Percentiles rank a stretch among this genome's conserved stretches.
Evolutionary conservation across 2,888 invertebrate genomes (phyloP).

Genomic region (Rugalucina vietnamica): DNA sequence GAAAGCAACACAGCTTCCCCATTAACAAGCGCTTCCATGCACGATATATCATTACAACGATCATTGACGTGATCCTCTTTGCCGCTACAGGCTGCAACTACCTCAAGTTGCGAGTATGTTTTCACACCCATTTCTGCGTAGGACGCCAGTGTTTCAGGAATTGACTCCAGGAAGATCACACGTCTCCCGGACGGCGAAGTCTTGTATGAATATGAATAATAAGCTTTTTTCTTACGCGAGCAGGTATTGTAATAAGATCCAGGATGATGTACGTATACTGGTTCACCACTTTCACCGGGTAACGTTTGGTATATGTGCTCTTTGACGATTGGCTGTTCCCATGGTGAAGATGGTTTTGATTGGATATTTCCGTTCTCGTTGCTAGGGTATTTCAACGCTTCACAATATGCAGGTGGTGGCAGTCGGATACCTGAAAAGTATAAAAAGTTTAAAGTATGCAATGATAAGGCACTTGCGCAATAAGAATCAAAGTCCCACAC

Average conservation of each 20-base stretch:
- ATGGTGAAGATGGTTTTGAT: neutral
- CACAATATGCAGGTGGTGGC: constrained; percentile 53
- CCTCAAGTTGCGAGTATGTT: constrained; percentile 62
- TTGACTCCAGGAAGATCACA: constrained; percentile 53
- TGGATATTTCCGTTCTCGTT: neutral
- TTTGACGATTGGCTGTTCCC: neutral
- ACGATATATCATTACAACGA: neutral
- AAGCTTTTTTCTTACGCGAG: constrained; percentile 13
- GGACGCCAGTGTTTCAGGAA: constrained; percentile 61
- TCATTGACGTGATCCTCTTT: constrained; percentile 18
- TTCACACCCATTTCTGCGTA: constrained; percentile 53
- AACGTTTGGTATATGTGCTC: constrained; percentile 41
- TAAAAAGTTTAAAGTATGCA: constrained; percentile 16
- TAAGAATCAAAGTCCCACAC: no score
- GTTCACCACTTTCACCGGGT: neutral
- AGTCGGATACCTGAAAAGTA: constrained; percentile 50
- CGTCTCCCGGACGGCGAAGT: constrained; percentile 44
- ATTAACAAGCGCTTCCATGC: constrained; percentile 3
- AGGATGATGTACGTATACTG: constrained; percentile 22
- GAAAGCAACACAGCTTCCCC: constrained; percentile 54
- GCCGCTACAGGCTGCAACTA: constrained; percentile 45
- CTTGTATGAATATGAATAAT: constrained; percentile 31
- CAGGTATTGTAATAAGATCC: constrained; percentile 30
- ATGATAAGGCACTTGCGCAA: no score
- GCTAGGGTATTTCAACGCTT: constrained; percentile 46